Conservation (phyloP, 2,113 vertebrate genomes). For the Gallinago paraguaiae region DNA sequence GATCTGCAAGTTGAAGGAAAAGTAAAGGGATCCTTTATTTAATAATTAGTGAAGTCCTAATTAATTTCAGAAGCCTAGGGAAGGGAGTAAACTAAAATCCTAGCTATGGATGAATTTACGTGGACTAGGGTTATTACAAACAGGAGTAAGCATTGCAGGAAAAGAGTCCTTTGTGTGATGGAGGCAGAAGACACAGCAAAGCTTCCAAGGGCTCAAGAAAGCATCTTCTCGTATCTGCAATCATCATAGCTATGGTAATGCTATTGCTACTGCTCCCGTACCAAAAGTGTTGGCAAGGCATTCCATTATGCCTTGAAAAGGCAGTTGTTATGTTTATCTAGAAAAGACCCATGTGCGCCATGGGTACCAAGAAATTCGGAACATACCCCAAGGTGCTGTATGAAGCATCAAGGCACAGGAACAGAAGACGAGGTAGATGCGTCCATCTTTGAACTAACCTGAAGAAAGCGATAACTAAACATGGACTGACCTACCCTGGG, state of each 20-base stretch:
- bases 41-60: background rate
- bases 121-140: background rate
- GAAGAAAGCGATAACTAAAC: background rate
- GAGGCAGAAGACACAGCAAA: background rate
- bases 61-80: background rate
- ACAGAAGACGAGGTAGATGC: background rate
- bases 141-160: background rate
- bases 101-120: background rate
- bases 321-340: background rate
- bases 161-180: background rate
- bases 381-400: background rate
- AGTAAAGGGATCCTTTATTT: conserved; percentile 16
- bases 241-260: background rate
- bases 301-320: background rate
- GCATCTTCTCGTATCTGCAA: background rate
- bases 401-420: background rate
- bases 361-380: background rate
- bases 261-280: background rate
- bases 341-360: background rate
- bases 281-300: background rate
- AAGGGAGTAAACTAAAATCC: background rate
- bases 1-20: conserved; percentile 12
- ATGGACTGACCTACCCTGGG: background rate
- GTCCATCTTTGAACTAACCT: background rate
- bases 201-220: background rate